Evolutionary conservation across 2,113 vertebrate genomes (phyloP).

Genomic region (Mus spicilegus): DNA sequence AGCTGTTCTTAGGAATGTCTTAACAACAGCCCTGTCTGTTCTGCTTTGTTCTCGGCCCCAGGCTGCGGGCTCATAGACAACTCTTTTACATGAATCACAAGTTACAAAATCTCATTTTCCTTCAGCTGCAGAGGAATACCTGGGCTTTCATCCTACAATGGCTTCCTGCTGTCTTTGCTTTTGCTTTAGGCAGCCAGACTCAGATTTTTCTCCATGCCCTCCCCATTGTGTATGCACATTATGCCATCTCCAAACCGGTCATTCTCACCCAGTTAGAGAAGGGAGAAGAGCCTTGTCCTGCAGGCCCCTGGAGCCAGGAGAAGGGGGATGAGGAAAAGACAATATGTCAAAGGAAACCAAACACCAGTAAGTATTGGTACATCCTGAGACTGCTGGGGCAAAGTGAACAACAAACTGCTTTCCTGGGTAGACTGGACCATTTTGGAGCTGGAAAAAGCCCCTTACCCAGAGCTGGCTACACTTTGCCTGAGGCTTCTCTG

Average conservation of each 20-base stretch:
- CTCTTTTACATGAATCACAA: no score
- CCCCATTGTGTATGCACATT: conserved; percentile 42
- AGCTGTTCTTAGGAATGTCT: no score
- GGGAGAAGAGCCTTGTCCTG: conserved; percentile 72
- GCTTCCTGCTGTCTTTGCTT: neutral
- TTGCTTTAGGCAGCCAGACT: neutral
- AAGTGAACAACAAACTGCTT: accelerated
- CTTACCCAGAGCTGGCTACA: accelerated
- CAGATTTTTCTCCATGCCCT: neutral
- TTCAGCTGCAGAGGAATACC: neutral
- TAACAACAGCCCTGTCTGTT: no score
- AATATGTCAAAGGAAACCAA: accelerated
- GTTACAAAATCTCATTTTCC: no score
- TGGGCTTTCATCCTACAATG: neutral
- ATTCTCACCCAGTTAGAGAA: conserved; percentile 73
- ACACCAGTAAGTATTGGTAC: conserved; percentile 48
- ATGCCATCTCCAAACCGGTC: conserved; percentile 78
- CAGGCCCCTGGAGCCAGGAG: neutral
- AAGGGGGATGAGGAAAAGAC: neutral
- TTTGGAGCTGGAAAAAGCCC: neutral
- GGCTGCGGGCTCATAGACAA: no score
- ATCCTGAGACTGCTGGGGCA: neutral
- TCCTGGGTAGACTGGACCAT: neutral
- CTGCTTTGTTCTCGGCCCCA: no score
- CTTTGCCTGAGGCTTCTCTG: neutral